Evolutionary conservation across 2,888 invertebrate genomes (phyloP).

Genomic region (Aphodius granarius): DNA sequence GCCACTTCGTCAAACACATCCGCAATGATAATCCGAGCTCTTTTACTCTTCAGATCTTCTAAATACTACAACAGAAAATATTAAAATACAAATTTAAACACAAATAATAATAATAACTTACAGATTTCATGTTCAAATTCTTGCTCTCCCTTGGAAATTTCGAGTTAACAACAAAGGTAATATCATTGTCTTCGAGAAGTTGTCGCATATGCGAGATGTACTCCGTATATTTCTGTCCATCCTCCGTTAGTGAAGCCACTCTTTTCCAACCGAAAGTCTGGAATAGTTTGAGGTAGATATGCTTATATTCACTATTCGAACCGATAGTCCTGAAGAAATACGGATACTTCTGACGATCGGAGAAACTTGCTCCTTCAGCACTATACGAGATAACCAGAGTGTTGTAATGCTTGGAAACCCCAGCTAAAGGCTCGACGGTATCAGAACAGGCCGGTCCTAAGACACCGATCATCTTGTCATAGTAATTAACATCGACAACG

Average conservation of each 20-base stretch:
- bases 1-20: conserved; percentile 75
- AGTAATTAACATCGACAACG: conserved; percentile 55
- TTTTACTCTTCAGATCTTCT: conserved; percentile 64
- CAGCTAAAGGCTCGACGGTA: conserved; percentile 78
- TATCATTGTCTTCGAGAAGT: conserved; percentile 62
- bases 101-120: conserved; percentile 50
- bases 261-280: conserved; percentile 67
- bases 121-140: conserved; percentile 60
- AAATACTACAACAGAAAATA: conserved; percentile 60
- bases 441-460: conserved; percentile 81
- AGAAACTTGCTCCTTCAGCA: conserved; percentile 74
- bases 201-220: conserved; percentile 73
- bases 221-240: conserved; percentile 77
- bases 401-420: conserved; percentile 72
- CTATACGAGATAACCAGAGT: conserved; percentile 77
- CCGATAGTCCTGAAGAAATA: conserved; percentile 81
- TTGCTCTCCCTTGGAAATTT: conserved; percentile 65
- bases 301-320: conserved; percentile 71
- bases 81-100: conserved; percentile 8
- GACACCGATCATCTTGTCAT: conserved; percentile 67
- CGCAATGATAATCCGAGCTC: conserved; percentile 77
- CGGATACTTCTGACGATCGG: conserved; percentile 70
- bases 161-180: conserved; percentile 67
- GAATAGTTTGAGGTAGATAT: conserved; percentile 66
- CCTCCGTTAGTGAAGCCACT: conserved; percentile 77